Percentiles rank a stretch among this genome's conserved stretches.
Conservation (phyloP, 2,113 vertebrate species). For the Neotoma lepida region DNA sequence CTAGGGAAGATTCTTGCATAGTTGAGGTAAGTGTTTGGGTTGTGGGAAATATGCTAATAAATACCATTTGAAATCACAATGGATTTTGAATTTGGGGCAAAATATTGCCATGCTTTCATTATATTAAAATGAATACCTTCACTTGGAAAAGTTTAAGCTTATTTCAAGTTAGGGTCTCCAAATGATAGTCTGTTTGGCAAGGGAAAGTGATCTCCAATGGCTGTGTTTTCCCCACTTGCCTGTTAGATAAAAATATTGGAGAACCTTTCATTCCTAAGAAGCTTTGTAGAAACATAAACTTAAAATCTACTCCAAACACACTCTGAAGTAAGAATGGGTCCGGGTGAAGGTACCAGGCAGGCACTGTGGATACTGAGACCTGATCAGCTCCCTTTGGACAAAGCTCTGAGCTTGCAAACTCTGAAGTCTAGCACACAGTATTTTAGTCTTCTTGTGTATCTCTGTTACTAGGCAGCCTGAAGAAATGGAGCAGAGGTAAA, state of each 20-base stretch:
- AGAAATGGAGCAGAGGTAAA: neutral
- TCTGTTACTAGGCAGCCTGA: neutral
- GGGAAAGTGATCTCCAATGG: neutral
- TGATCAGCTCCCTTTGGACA: neutral
- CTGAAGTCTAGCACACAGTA: neutral
- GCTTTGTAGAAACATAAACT: conserved; percentile 14
- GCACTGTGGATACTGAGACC: neutral
- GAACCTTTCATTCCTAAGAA: conserved; percentile 53
- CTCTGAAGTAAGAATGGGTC: neutral
- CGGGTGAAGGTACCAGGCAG: neutral
- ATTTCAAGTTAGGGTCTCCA: conserved; percentile 41
- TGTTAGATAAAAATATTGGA: conserved; percentile 36
- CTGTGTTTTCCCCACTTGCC: neutral
- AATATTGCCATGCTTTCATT: conserved; percentile 21
- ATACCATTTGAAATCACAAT: conserved; percentile 48
- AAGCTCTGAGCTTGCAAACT: neutral
- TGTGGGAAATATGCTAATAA: conserved; percentile 34
- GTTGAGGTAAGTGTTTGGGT: neutral
- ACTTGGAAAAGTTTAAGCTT: conserved; percentile 25
- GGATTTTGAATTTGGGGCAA: conserved; percentile 52
- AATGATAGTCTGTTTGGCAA: conserved; percentile 51
- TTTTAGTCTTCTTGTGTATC: neutral
- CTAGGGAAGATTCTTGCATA: conserved; percentile 5
- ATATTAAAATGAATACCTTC: neutral
- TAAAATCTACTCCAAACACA: neutral